Evolutionary conservation across 2,797 vertebrate species (phyloP), one percentile per base, ranked within the genome.

Genomic region (Nannoperca obscura): DNA sequence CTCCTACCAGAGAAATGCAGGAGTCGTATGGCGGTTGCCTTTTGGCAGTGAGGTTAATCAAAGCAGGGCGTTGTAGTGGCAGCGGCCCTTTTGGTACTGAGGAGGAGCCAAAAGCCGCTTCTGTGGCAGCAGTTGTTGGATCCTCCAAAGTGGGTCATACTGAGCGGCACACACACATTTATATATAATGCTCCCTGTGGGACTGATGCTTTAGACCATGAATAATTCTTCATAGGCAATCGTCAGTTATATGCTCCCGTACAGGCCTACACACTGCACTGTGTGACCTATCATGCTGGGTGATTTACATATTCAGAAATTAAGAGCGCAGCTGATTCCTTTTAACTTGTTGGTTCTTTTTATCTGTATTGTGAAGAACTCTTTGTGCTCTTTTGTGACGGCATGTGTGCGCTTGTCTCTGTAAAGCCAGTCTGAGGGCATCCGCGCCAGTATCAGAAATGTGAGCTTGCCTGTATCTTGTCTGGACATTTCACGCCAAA

Each of bases 151-250:
- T 95, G 92, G 93, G 93, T 94, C 94, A 95, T 84, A 88, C 80
- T 76, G 86, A 92, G 90, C 86, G 52, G 87, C 90, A 92, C 85
- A 87, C 76, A 90, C 85, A 89, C 78, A 94, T 95, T 86, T 93
- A 93, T 94, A 94, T 94, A 95, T 95, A 88, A 95, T 94, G 89
- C 78, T 86, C 83, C 93, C 87, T 58, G 80, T 91, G 92, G 91
- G 89, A 93, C 78, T 67, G 66, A 82, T 71, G 85, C 88, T 86
- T 87, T 76, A 76, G 80, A 85, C 86, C 82, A 88, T 93, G 88
- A 93, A 95, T 91, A 89, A 93, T 93, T 90, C 81, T 80, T 76
- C 69, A 72, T 84, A 70, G 78, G 86, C 85, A 76, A 71, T 72
- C 85, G 86, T 88, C 61, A 71, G 66, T 85, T 75, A 62, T 27